A percentile compares a stretch with the other conserved stretches of the same genome.
These are phyloP conservation scores for Drosophila lini DNA, from an alignment of 1,140 invertebrate species.

Conservation along the genomic window DNA sequence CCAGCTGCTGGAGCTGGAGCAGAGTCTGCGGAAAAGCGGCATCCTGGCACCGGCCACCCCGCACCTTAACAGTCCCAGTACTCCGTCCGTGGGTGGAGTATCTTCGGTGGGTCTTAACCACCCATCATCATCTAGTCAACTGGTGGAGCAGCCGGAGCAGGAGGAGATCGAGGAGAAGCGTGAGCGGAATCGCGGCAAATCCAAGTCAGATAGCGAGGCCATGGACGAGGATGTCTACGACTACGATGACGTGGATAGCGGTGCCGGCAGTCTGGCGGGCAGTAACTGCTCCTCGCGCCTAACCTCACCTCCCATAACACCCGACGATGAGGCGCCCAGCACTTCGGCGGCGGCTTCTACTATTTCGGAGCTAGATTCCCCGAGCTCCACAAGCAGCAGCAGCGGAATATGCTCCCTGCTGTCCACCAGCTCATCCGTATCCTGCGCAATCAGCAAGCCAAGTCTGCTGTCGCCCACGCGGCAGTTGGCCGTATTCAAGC, in stretches of 20 bases:
- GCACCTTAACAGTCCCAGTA: constrained; percentile 26
- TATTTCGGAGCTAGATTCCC: constrained; percentile 60
- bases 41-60: constrained; percentile 63
- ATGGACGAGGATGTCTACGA: constrained; percentile 76
- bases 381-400: constrained; percentile 61
- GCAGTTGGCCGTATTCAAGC: constrained; percentile 69
- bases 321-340: constrained; percentile 70
- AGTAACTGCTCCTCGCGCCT: constrained; percentile 79
- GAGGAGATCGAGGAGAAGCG: constrained; percentile 41
- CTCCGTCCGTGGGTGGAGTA: constrained; percentile 18
- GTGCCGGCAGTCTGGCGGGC: constrained; percentile 65
- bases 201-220: constrained; percentile 73
- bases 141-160: constrained; percentile 61
- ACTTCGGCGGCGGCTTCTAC: constrained; percentile 58
- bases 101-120: constrained; percentile 10
- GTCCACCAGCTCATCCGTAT: constrained; percentile 29
- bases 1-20: constrained; percentile 95
- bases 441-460: constrained; percentile 40
- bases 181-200: constrained; percentile 42
- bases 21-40: constrained; percentile 87
- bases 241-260: constrained; percentile 73
- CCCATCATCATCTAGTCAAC: constrained; percentile 63
- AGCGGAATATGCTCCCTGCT: constrained; percentile 59
- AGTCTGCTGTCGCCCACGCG: constrained; percentile 58
- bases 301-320: constrained; percentile 76